phyloP scores from a whole-genome alignment of 2,113 vertebrate genomes.

The Butorides virescens region DNA sequence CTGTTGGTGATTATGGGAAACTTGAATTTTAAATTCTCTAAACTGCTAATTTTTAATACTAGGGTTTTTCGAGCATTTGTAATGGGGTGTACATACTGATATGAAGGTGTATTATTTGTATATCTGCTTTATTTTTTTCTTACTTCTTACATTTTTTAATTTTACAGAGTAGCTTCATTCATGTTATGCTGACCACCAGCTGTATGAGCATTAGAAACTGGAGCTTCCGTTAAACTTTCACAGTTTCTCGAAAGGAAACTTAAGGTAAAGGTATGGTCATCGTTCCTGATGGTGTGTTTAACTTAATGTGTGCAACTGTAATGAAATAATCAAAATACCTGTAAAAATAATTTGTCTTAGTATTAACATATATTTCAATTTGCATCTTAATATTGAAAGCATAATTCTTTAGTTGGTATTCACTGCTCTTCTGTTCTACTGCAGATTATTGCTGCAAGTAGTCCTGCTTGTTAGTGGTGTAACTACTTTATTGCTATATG shows the following conservation, averaged over 20 bases:
- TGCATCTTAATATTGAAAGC: neutral
- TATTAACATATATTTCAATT: neutral
- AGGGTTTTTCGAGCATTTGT: neutral
- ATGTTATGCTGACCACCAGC: neutral
- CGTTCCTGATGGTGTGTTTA: neutral
- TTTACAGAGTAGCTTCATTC: neutral
- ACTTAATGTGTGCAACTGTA: neutral
- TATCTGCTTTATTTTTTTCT: neutral
- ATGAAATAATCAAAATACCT: neutral
- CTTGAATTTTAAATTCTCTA: neutral
- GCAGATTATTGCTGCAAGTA: neutral
- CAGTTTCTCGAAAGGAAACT: neutral
- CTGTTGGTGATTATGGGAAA: neutral
- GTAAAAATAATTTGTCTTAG: neutral
- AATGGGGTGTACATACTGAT: neutral
- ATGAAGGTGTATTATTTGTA: neutral
- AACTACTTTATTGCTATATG: neutral
- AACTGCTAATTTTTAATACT: neutral
- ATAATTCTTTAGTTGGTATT: neutral
- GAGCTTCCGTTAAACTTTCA: neutral
- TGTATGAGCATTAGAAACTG: neutral
- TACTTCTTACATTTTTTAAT: neutral
- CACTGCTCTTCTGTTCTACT: neutral
- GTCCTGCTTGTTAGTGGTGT: neutral
- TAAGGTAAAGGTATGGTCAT: neutral